Evolutionary conservation across 2,113 vertebrate species (phyloP), one percentile per base, ranked within the genome.

Genomic region (Muntiacus muntjak): DNA sequence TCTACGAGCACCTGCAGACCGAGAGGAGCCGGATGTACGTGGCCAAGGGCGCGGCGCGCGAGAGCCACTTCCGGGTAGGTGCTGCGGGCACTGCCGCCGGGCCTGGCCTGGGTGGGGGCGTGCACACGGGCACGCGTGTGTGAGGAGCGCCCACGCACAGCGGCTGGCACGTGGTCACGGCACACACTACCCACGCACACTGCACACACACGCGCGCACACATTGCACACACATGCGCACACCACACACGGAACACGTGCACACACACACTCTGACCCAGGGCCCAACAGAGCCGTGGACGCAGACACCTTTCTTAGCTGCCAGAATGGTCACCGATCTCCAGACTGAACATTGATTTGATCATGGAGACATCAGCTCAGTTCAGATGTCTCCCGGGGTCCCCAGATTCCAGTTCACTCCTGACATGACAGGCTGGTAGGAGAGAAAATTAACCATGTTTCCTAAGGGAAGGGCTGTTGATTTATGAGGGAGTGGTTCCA

Each of bases 41-140:
- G 93, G 99, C 99, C 0, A 99, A 99, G 95, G 99, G 99, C 92
- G 99, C 99, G 5, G 98, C 98, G 82, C 99, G 99, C 6, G 99
- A 99, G 86, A 99, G 99, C 57, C 99, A 99, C 98, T 99, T 99
- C 98, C 99, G 99, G 99, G 99, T 99, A 99, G 98, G 99, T 98
- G 82, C 55, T 21, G 25, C 0, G 7, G 54, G 0, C 19, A 2
- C 50, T 1, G 33, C 33, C 30, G 0, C 26, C 3, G 0, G 28
- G 2, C 78, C 78, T 6, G 16, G 64, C 17, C 2, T 0, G n/a
- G n/a, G 9, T 12, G 8, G 64, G 17, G 64, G 8, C 5, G 9
- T 0, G 8, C 14, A 26, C 40, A 40, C 1, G 21, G 5, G 19
- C 79, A n/a, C 13, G 11, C 14, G 12, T 6, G 7, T 5, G 1